Evolutionary conservation across 2,888 invertebrate species (phyloP).

Genomic region (Xylota sylvarum): DNA sequence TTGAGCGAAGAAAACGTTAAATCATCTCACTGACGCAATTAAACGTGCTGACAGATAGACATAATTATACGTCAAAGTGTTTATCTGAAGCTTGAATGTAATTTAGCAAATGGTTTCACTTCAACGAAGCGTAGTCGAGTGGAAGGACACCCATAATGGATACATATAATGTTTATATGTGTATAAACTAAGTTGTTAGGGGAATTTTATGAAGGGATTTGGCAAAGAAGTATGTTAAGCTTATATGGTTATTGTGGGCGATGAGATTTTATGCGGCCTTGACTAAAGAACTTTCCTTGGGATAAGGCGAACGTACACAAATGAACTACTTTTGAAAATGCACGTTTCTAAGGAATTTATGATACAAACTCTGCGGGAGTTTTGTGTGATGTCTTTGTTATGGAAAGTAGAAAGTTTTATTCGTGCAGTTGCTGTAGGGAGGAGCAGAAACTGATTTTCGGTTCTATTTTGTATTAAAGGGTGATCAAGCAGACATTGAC

Average conservation of each 20-base stretch:
- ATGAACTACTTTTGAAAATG: conserved; percentile 1
- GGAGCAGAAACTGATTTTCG: too few relatives aligned
- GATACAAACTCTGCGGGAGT: background rate
- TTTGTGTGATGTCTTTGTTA: background rate
- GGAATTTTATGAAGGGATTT: conserved; percentile 14
- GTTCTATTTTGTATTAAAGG: too few relatives aligned
- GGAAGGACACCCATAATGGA: conserved; percentile 34
- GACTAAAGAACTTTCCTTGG: background rate
- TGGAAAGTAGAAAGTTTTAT: too few relatives aligned
- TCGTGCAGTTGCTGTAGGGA: background rate
- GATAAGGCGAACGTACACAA: background rate
- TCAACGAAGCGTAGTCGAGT: conserved; percentile 40
- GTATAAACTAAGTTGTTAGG: conserved; percentile 7
- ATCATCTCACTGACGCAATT: conserved; percentile 53
- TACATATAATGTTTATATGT: conserved; percentile 17
- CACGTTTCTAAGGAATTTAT: background rate
- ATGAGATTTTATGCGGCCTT: conserved; percentile 12
- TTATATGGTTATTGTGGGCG: background rate
- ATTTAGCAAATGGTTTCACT: conserved; percentile 66
- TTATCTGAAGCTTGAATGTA: conserved; percentile 60
- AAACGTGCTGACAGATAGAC: conserved; percentile 58
- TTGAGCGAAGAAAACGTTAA: conserved; percentile 36
- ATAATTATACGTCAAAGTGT: conserved; percentile 57
- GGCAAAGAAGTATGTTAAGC: conserved; percentile 10
- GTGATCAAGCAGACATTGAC: too few relatives aligned